These are phyloP conservation scores for Aix galericulata DNA, from an alignment of 2,113 vertebrate species.

Conservation along the genomic window DNA sequence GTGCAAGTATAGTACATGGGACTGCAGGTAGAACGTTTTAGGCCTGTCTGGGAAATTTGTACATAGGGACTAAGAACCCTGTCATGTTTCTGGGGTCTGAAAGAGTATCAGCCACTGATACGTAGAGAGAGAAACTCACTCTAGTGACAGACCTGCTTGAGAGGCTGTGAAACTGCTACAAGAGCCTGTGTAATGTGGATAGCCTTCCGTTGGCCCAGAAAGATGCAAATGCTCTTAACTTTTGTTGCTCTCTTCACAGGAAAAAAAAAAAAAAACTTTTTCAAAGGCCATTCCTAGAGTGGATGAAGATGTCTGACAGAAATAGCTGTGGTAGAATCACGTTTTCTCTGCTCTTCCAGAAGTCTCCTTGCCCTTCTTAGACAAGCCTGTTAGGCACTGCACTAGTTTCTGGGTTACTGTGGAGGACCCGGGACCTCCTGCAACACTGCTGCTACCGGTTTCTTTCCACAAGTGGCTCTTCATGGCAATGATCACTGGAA, in stretches of 20 bases:
- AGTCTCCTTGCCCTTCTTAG: not conserved
- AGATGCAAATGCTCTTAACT: not conserved
- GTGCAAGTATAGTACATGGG: too few relatives aligned
- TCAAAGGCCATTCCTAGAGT: rapidly evolving
- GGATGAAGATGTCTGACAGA: not conserved
- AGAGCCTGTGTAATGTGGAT: not conserved
- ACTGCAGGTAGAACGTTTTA: not conserved
- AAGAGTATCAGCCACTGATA: not conserved
- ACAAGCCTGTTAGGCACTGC: not conserved
- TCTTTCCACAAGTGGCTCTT: not conserved
- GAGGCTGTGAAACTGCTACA: not conserved
- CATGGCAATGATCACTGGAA: not conserved
- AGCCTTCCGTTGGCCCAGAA: not conserved
- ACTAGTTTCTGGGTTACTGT: not conserved
- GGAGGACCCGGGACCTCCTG: not conserved
- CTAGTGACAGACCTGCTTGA: not conserved
- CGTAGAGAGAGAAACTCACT: not conserved
- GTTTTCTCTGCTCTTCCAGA: not conserved
- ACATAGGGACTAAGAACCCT: not conserved
- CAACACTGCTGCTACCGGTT: not conserved
- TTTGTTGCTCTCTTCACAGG: not conserved
- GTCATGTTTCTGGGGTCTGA: not conserved
- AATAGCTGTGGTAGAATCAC: not conserved
- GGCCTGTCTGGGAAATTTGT: not conserved
- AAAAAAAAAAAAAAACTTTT: not conserved